These are phyloP conservation scores for Neuroterus valhalla DNA, from an alignment of 1,140 invertebrate genomes.

Conservation along the genomic window DNA sequence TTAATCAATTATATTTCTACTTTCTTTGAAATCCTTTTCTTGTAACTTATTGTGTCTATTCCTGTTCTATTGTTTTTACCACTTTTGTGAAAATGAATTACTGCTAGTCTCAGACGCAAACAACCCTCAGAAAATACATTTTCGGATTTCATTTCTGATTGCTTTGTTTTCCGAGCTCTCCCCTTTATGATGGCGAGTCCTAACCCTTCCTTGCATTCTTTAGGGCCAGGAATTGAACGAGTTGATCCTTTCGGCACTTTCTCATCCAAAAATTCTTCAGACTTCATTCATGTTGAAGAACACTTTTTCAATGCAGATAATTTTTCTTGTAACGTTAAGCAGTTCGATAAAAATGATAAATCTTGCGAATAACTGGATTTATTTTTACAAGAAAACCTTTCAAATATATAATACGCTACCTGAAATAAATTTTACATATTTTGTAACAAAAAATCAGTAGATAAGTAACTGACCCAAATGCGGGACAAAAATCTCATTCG, in stretches of 20 bases:
- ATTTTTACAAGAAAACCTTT: too few relatives aligned
- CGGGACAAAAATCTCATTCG: too few relatives aligned
- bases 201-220: not conserved
- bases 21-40: not conserved
- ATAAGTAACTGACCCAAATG: too few relatives aligned
- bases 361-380: too few relatives aligned
- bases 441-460: too few relatives aligned
- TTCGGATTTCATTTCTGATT: constrained; percentile 12
- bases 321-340: too few relatives aligned
- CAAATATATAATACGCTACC: too few relatives aligned
- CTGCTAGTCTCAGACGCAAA: not conserved
- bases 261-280: not conserved
- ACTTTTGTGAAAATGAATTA: constrained; percentile 5
- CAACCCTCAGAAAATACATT: constrained; percentile 15
- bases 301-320: not conserved
- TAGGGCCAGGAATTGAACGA: not conserved
- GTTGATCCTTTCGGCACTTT: not conserved
- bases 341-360: too few relatives aligned
- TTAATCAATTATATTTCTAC: too few relatives aligned
- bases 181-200: not conserved
- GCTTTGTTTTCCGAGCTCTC: not conserved
- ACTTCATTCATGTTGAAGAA: not conserved
- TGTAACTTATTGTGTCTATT: not conserved
- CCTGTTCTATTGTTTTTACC: constrained; percentile 9
- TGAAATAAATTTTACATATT: too few relatives aligned